Evolutionary conservation across 2,797 vertebrate genomes (phyloP), one percentile per base, ranked within the genome.

Genomic region (Falco columbarius): DNA sequence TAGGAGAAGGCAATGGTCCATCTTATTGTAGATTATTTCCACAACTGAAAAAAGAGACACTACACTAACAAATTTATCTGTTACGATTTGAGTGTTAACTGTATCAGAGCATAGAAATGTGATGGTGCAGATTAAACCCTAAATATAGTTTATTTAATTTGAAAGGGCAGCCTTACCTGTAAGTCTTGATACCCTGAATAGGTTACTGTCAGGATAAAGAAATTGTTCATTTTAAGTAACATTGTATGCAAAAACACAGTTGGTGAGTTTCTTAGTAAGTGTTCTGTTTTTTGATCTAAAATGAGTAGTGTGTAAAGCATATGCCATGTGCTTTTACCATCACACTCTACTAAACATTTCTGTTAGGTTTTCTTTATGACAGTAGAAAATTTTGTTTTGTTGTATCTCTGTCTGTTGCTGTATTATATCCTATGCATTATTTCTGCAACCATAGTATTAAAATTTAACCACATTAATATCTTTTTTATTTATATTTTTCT

Each of bases 1-100:
- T 87, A 49, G 2, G 4, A 38, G 38, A 55, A 49, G 30, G 72
- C 85, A 46, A 4, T 74, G 34, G 81, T 75, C 52, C 49, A 86
- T 88, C 92, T 91, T 40, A 26, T 55, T 97, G 89, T 89, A 89
- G 32, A 29, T 86, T 86, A 47, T 74, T 93, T 94, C 71, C 70
- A 63, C 70, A 79, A 12, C 3, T 79, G 81, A 92, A 81, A 74
- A 94, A 72, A 61, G 75, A 92, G 81, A 93, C 5, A 8, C 51
- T 76, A 2, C 65, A n/a, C 84, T 95, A 91, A 89, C 81, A 63
- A 67, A 83, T 40, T 10, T 59, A 40, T 95, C 83, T 97, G 87
- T 90, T 96, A 27, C 8, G 17, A 83, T 96, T 90, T n/a, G 89
- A 51, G 27, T 86, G 56, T 95, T 79, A 72, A 71, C 75, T 84